Percentiles rank a stretch among this genome's conserved stretches.
Evolutionary conservation across 2,113 vertebrate species (phyloP).

Genomic region (Petrocephalus microphthalmus): DNA sequence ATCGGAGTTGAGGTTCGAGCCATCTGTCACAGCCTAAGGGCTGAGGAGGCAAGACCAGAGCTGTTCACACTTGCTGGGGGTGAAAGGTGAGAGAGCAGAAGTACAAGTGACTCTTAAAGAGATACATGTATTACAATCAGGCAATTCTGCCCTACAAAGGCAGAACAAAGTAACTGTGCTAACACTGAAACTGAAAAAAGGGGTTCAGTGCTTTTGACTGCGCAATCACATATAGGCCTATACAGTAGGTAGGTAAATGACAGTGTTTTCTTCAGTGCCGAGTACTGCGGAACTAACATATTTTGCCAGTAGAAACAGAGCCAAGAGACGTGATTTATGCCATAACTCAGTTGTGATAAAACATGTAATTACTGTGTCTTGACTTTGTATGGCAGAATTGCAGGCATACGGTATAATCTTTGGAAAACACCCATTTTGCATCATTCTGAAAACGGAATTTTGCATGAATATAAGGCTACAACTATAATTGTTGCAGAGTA

Average conservation of each 20-base stretch:
- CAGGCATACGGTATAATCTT: not conserved
- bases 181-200: not conserved
- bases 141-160: not conserved
- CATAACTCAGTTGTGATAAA: not conserved
- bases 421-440: not conserved
- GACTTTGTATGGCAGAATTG: not conserved
- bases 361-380: not conserved
- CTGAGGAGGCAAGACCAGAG: not conserved
- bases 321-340: too few species aligned
- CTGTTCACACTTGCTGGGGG: not conserved
- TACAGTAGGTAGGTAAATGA: not conserved
- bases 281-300: not conserved
- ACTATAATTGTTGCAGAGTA: not conserved
- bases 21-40: constrained; percentile 29
- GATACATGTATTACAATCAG: not conserved
- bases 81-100: not conserved
- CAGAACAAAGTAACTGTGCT: not conserved
- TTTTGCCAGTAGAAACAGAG: not conserved
- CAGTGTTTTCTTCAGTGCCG: not conserved
- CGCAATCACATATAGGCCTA: not conserved
- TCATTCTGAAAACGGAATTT: not conserved
- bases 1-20: constrained; percentile 12
- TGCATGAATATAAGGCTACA: not conserved
- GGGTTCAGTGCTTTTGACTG: not conserved
- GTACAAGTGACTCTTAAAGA: not conserved